Conservation (phyloP, 1,140 invertebrate species). For the Atta cephalotes region DNA sequence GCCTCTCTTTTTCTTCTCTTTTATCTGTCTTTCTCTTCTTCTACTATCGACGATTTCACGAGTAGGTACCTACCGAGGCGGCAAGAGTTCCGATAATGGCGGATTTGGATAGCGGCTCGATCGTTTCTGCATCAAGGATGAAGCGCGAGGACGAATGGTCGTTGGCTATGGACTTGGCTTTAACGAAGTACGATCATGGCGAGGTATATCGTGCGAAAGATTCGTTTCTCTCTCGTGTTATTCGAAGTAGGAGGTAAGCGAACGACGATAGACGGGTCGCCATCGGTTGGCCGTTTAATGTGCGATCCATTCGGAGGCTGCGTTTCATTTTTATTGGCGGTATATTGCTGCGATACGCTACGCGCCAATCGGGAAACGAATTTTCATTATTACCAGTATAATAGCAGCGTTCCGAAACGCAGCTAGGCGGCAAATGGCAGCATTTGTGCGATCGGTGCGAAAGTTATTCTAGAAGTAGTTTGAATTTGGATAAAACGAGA, state of each 20-base stretch:
- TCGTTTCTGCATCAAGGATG: slow-evolving; percentile 45
- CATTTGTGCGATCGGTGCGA: neutral
- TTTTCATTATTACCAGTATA: slow-evolving; percentile 11
- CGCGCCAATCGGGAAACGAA: neutral
- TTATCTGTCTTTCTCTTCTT: slow-evolving; percentile 32
- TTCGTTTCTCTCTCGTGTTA: slow-evolving; percentile 38
- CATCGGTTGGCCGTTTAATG: slow-evolving; percentile 32
- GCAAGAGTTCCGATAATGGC: slow-evolving; percentile 78
- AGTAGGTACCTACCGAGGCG: slow-evolving; percentile 73
- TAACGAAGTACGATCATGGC: slow-evolving; percentile 66
- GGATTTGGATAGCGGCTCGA: slow-evolving; percentile 78
- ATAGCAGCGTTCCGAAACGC: neutral
- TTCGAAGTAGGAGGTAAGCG: slow-evolving; percentile 32
- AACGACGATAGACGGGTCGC: neutral
- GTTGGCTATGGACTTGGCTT: slow-evolving; percentile 58
- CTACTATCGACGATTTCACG: slow-evolving; percentile 71
- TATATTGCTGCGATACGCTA: slow-evolving; percentile 14
- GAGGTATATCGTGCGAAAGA: slow-evolving; percentile 58
- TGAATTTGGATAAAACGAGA: neutral
- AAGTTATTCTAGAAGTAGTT: slow-evolving; percentile 5
- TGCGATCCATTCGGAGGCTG: slow-evolving; percentile 19
- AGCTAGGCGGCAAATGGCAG: neutral
- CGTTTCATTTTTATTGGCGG: slow-evolving; percentile 23
- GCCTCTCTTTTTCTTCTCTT: slow-evolving; percentile 5
- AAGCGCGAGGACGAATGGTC: slow-evolving; percentile 60